phyloP scores from a whole-genome alignment of 2,888 invertebrate species.

The Taenaris catops region DNA sequence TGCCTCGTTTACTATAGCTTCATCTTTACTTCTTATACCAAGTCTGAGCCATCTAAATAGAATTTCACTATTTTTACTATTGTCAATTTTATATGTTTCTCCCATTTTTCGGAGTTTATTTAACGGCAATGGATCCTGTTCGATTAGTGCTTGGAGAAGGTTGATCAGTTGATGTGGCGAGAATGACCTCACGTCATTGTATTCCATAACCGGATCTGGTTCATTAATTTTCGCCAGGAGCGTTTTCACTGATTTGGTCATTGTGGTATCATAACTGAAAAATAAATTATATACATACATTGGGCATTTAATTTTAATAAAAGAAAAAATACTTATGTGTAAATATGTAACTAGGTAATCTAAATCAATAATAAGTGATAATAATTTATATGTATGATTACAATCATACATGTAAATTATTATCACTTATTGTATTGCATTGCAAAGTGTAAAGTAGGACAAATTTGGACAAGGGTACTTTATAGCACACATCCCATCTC shows the following conservation, averaged over 20 bases:
- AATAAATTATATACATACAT: too few relatives aligned
- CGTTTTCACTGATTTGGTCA: conserved; percentile 79
- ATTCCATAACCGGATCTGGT: conserved; percentile 53
- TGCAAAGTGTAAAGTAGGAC: too few relatives aligned
- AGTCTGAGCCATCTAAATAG: conserved; percentile 88
- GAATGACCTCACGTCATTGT: conserved; percentile 74
- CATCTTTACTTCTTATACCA: conserved; percentile 86
- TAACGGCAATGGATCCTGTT: conserved; percentile 67
- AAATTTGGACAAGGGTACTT: too few relatives aligned
- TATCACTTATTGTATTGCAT: too few relatives aligned
- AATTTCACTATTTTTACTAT: conserved; percentile 88
- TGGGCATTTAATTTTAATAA: too few relatives aligned
- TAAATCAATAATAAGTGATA: too few relatives aligned
- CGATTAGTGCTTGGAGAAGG: conserved; percentile 83
- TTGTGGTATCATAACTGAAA: conserved; percentile 81
- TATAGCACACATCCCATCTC: too few relatives aligned
- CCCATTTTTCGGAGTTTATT: conserved; percentile 82
- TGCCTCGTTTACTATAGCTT: conserved; percentile 82
- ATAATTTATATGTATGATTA: too few relatives aligned
- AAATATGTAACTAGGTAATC: too few relatives aligned
- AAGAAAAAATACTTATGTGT: too few relatives aligned
- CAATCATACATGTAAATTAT: too few relatives aligned
- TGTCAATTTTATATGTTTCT: conserved; percentile 81
- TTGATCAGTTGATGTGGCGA: conserved; percentile 82
- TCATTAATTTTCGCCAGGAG: conserved; percentile 66